Base-by-base conservation (phyloP, 2,888 invertebrate genomes). In the Bunonema sp. region DNA sequence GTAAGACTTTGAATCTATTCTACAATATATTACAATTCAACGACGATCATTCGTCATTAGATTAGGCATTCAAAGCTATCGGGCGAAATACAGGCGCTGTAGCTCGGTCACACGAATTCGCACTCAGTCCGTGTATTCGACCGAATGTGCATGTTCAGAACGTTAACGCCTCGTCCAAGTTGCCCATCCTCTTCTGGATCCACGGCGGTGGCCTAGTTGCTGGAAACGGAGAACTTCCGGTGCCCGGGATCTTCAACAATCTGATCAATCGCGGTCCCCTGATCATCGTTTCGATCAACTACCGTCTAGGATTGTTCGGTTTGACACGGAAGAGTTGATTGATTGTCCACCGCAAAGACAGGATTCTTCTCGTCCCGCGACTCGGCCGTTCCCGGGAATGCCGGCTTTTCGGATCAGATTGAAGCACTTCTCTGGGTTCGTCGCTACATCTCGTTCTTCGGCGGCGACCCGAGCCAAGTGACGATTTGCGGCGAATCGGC, bases 291-390 rank as follows among this genome's bases (percentile, higher is more conserved):
- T 41, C 46, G 1, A 33, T 49, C 26, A 51, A 51, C 30, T 51
- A 51, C n/a, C 34, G 51, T 32, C 20, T 51, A 10, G 51, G 51
- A 37, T 47, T 49, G n/a, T 49, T 49, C 33, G 51, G 48, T 46
- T 18, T 7, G 22, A 35, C 10, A 35, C 10, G 22, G 8, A 18
- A 18, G 35, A 10, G 15, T 21, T 16, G 21, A 35, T 35, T 21
- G 8, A 20, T 8, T 21, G 8, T 21, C 2, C 7, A 29, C 19
- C 21, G 5, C 2, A n/a, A 5, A 30, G 16, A 1, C 16, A 47
- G 47, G 50, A 12, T 50, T 51, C 31, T 47, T 51, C 44, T 41
- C 51, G 2, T 49, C 51, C 8, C 39, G 51, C 3, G 46, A 47
- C 12, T 19, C 41, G 12, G 37, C 39, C 30, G 51, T 49, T 22